A percentile compares a stretch with the other conserved stretches of the same genome.
These are phyloP conservation scores for Stenodema calcarata DNA, from an alignment of 2,888 invertebrate genomes.

Conservation along the genomic window DNA sequence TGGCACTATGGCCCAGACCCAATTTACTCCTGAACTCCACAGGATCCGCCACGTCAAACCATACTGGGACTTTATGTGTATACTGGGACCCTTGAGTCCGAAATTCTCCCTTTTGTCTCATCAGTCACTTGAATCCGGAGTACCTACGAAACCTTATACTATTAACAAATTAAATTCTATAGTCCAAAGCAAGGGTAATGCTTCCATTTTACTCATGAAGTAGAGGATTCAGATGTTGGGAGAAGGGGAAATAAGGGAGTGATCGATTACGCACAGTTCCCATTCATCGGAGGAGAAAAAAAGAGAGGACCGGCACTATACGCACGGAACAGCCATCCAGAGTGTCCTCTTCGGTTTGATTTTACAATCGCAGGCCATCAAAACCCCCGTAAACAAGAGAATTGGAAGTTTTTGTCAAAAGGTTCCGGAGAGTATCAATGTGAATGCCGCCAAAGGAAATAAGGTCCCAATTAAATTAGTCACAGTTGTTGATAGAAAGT, in stretches of 20 bases:
- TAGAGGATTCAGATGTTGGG: too few species aligned
- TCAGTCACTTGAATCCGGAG: too few species aligned
- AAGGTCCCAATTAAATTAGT: constrained; percentile 51
- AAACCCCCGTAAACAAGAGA: constrained; percentile 7
- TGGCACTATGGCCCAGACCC: too few species aligned
- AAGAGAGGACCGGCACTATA: neutral
- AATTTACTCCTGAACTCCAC: too few species aligned
- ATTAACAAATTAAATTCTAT: too few species aligned
- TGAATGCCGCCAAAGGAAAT: constrained; percentile 40
- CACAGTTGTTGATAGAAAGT: constrained; percentile 17
- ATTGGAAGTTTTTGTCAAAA: neutral
- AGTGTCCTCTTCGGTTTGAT: constrained; percentile 4
- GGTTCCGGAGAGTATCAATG: neutral
- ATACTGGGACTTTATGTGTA: too few species aligned
- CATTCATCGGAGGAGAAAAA: neutral
- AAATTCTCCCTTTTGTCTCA: too few species aligned
- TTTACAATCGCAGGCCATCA: neutral
- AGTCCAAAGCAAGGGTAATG: too few species aligned
- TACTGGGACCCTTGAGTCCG: too few species aligned
- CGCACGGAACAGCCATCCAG: neutral
- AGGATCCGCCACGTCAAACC: too few species aligned
- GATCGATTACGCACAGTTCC: constrained; percentile 3
- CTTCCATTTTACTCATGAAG: too few species aligned
- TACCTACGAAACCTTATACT: too few species aligned
- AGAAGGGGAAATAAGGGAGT: neutral